A percentile compares a stretch with the other conserved stretches of the same genome.
Evolutionary conservation across 2,797 vertebrate species (phyloP).

Genomic region (Phataginus tricuspis): DNA sequence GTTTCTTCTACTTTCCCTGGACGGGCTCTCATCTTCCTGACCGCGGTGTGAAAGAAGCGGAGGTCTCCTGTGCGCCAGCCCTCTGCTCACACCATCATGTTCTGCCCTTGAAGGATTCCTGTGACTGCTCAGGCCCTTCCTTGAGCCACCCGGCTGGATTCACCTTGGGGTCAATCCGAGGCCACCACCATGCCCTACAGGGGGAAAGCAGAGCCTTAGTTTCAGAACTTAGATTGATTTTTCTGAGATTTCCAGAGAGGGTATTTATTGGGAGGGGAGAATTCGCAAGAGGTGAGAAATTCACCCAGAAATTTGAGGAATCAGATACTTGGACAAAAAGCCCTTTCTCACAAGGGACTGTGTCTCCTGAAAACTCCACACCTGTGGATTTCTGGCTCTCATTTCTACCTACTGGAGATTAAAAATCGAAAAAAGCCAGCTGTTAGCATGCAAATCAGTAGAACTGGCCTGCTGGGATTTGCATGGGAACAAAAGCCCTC

Average conservation of each 20-base stretch:
- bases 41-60: background rate
- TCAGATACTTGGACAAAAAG: background rate
- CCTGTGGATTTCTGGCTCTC: background rate
- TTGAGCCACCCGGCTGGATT: background rate
- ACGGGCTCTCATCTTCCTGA: background rate
- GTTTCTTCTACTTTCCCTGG: background rate
- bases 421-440: background rate
- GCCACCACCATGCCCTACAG: background rate
- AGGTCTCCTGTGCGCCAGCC: no score
- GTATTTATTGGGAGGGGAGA: background rate
- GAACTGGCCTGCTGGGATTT: slow-evolving; percentile 2
- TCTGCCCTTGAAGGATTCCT: background rate
- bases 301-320: background rate
- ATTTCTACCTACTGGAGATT: slow-evolving; percentile 5
- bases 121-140: background rate
- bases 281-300: background rate
- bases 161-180: background rate
- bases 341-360: fast-evolving
- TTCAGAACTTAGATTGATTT: background rate
- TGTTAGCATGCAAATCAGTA: slow-evolving; percentile 30
- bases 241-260: slow-evolving; percentile 6
- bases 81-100: fast-evolving
- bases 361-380: background rate
- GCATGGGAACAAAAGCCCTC: slow-evolving; percentile 4
- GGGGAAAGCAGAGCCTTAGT: background rate